A percentile compares a stretch with the other conserved stretches of the same genome.
phyloP scores from a whole-genome alignment of 2,113 vertebrate species.

The Poeciliopsis turrubarensis region DNA sequence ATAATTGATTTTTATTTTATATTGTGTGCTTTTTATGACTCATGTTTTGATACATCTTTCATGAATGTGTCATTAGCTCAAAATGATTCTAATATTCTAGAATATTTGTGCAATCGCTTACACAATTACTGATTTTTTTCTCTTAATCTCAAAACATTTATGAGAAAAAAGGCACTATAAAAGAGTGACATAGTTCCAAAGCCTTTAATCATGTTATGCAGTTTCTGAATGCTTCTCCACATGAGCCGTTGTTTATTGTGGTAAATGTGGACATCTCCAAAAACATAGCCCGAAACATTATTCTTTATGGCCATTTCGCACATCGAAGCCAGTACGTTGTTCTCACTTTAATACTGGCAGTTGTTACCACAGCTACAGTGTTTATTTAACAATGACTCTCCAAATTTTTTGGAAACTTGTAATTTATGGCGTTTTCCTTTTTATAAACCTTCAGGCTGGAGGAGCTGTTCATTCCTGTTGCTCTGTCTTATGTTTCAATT shows the following conservation, averaged over 20 bases:
- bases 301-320: slow-evolving; percentile 6
- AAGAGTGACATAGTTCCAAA: no score
- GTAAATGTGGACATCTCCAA: neutral
- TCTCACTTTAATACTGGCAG: slow-evolving; percentile 9
- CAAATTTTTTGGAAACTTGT: slow-evolving; percentile 43
- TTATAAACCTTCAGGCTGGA: slow-evolving; percentile 42
- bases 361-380: slow-evolving; percentile 34
- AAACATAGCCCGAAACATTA: neutral
- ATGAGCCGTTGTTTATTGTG: neutral
- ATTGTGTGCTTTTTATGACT: no score
- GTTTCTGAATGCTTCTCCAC: neutral
- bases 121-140: no score
- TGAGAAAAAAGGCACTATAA: no score
- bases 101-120: no score
- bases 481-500: slow-evolving; percentile 57
- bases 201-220: neutral
- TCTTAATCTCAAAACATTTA: no score
- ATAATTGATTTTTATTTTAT: no score
- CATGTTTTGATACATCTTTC: no score
- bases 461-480: slow-evolving; percentile 48
- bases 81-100: no score
- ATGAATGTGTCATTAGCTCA: no score
- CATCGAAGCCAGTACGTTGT: slow-evolving; percentile 5
- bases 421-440: slow-evolving; percentile 46
- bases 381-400: slow-evolving; percentile 27